These are phyloP conservation scores for Hippocampus zosterae DNA, from an alignment of 2,113 vertebrate species.

Conservation along the genomic window DNA sequence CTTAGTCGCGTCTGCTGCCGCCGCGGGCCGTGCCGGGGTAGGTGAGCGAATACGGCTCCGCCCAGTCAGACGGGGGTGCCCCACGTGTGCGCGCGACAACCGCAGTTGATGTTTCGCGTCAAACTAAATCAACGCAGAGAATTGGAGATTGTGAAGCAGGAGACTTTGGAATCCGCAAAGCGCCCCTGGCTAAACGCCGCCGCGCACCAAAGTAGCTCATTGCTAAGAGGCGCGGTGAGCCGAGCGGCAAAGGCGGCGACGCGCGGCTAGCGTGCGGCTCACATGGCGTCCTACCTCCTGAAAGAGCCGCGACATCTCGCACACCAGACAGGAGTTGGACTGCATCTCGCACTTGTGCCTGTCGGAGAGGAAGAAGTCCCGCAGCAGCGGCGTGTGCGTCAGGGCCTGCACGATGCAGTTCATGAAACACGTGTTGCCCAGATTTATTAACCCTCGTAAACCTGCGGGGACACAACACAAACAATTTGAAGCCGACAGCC, in stretches of 20 bases:
- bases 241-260: no score
- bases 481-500: background rate
- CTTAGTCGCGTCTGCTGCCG: conserved; percentile 11
- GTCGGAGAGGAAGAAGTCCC: conserved; percentile 97
- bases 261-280: background rate
- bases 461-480: conserved; percentile 70
- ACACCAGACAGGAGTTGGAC: conserved; percentile 97
- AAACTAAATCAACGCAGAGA: no score
- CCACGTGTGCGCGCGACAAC: no score
- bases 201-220: no score
- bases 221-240: no score
- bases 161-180: no score
- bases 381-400: conserved; percentile 93
- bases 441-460: conserved; percentile 94
- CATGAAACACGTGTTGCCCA: conserved; percentile 99
- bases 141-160: no score
- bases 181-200: no score
- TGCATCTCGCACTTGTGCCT: conserved; percentile 98
- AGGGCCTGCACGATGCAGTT: conserved; percentile 98
- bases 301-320: conserved; percentile 97
- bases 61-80: conserved; percentile 8
- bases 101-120: no score
- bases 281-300: conserved; percentile 82
- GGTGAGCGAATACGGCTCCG: conserved; percentile 24
- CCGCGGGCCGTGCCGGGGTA: conserved; percentile 3